These are phyloP conservation scores for Stenopsyche tienmushanensis DNA, from an alignment of 1,140 invertebrate species.

Conservation along the genomic window DNA sequence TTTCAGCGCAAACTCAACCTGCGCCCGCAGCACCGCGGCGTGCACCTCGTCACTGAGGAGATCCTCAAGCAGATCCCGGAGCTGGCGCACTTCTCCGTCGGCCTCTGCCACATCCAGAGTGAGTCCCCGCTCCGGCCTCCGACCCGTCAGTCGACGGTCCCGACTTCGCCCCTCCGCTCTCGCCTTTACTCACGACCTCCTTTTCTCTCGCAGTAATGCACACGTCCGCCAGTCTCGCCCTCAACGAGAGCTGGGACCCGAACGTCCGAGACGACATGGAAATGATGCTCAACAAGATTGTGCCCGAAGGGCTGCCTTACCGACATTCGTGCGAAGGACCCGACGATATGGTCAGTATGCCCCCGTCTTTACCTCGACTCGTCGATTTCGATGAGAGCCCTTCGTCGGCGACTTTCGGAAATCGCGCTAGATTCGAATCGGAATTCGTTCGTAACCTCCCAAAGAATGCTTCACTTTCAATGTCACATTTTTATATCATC, in stretches of 20 bases:
- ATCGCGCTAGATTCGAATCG: too few relatives aligned
- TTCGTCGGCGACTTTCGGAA: too few relatives aligned
- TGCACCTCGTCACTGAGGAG: constrained; percentile 94
- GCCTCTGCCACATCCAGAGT: constrained; percentile 95
- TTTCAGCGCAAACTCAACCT: constrained; percentile 95
- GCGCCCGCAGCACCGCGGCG: constrained; percentile 89
- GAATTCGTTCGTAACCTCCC: too few relatives aligned
- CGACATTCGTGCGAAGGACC: constrained; percentile 96
- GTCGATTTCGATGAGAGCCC: too few relatives aligned
- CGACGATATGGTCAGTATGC: constrained; percentile 89
- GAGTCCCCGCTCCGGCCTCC: constrained; percentile 54
- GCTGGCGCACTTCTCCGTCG: constrained; percentile 88
- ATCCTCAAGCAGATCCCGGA: constrained; percentile 91
- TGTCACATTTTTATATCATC: too few relatives aligned
- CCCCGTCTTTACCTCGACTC: too few relatives aligned
- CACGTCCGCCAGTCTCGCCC: constrained; percentile 92
- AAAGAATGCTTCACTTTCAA: too few relatives aligned
- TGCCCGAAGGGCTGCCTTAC: constrained; percentile 93
- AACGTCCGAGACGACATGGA: constrained; percentile 97
- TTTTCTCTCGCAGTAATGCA: constrained; percentile 81
- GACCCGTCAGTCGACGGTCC: background rate
- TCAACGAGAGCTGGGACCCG: constrained; percentile 98
- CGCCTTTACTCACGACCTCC: background rate
- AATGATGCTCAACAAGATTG: constrained; percentile 98
- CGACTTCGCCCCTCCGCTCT: background rate